Percentiles rank a stretch among this genome's conserved stretches.
These are phyloP conservation scores for Coccyzus lansbergi DNA, from an alignment of 2,797 vertebrate genomes.

Conservation along the genomic window DNA sequence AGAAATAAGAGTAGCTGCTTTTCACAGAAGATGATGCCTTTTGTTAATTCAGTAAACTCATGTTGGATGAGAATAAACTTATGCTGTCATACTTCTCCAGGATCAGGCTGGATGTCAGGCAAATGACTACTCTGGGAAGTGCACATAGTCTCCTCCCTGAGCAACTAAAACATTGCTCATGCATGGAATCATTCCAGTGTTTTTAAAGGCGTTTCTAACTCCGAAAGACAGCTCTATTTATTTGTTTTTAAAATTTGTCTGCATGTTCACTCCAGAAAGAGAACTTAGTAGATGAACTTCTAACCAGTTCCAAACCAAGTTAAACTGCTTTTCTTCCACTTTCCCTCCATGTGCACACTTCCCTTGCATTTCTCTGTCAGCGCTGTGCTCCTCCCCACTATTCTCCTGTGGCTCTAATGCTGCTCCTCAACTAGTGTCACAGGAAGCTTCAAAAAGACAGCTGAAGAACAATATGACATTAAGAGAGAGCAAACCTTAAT, in stretches of 20 bases:
- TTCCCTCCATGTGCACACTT: background rate
- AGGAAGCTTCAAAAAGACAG: background rate
- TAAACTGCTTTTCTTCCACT: background rate
- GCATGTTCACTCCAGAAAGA: background rate
- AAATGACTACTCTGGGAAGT: background rate
- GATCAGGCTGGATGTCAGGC: background rate
- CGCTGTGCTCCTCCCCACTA: background rate
- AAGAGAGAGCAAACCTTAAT: background rate
- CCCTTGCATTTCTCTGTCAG: background rate
- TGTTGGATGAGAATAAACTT: constrained; percentile 38
- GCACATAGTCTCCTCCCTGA: background rate
- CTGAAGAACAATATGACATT: background rate
- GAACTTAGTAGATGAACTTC: background rate
- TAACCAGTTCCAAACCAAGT: background rate
- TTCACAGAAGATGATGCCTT: constrained; percentile 3
- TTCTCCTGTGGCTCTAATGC: background rate
- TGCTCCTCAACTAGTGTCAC: background rate
- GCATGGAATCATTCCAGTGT: background rate
- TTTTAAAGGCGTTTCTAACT: background rate
- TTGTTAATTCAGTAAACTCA: background rate
- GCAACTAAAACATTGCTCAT: constrained; percentile 30
- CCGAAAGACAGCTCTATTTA: background rate
- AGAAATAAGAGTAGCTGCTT: background rate
- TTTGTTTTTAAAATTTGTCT: background rate
- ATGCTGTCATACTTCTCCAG: constrained; percentile 17